Evolutionary conservation across 2,888 invertebrate species (phyloP).

Genomic region (Phanerotoma sp.): DNA sequence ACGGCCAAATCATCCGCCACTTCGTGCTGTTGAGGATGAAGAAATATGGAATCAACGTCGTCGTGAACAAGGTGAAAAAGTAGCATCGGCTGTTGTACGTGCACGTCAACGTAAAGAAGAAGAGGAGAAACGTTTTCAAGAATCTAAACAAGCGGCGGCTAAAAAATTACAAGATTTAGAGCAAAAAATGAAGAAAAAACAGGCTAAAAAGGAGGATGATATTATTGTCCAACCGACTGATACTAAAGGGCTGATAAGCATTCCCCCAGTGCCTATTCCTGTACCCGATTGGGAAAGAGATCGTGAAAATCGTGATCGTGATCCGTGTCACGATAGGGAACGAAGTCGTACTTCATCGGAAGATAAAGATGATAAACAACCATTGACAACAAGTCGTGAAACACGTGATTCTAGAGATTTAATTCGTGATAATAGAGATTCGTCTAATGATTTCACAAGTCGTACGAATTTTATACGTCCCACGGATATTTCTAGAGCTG

Average conservation of each 20-base stretch:
- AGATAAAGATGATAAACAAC: slow-evolving; percentile 42
- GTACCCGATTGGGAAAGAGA: slow-evolving; percentile 62
- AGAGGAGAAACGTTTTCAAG: slow-evolving; percentile 77
- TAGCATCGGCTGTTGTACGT: slow-evolving; percentile 78
- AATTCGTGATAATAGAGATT: slow-evolving; percentile 29
- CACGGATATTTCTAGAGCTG: slow-evolving; percentile 22
- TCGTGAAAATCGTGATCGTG: slow-evolving; percentile 55
- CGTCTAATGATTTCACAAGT: slow-evolving; percentile 30
- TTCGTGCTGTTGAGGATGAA: slow-evolving; percentile 61
- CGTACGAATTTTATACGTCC: slow-evolving; percentile 39
- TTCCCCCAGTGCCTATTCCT: slow-evolving; percentile 58
- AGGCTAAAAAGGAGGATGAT: slow-evolving; percentile 58
- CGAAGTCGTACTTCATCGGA: slow-evolving; percentile 55
- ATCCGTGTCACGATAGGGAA: slow-evolving; percentile 56
- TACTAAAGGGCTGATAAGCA: slow-evolving; percentile 56
- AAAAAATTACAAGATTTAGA: slow-evolving; percentile 71
- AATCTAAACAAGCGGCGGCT: slow-evolving; percentile 63
- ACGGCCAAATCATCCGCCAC: slow-evolving; percentile 52
- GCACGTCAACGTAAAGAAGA: slow-evolving; percentile 86
- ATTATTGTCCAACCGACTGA: slow-evolving; percentile 44
- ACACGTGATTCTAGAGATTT: slow-evolving; percentile 31
- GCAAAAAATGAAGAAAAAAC: slow-evolving; percentile 66
- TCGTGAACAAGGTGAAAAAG: slow-evolving; percentile 69
- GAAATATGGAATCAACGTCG: slow-evolving; percentile 73
- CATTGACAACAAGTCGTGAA: slow-evolving; percentile 32